phyloP scores from a whole-genome alignment of 2,797 vertebrate species.

The Muraenolepis orangiensis region DNA sequence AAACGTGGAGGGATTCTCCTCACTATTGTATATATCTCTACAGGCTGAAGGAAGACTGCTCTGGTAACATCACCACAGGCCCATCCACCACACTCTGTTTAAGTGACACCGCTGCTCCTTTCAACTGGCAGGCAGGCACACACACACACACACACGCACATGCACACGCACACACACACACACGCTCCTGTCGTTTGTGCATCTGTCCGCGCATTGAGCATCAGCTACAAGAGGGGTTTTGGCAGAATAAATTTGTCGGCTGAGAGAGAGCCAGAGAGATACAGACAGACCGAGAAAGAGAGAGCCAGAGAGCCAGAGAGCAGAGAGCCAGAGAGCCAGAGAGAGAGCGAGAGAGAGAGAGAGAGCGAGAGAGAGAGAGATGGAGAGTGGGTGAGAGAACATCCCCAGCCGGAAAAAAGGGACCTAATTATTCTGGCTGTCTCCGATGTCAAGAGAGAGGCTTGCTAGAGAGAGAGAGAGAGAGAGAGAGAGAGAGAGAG shows the following conservation, averaged over 20 bases:
- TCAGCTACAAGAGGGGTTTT: background rate
- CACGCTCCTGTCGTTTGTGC: too few relatives aligned
- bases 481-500: constrained; percentile 1
- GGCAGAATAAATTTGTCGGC: too few relatives aligned
- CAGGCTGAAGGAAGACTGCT: too few relatives aligned
- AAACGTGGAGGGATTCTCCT: too few relatives aligned
- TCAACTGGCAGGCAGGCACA: too few relatives aligned
- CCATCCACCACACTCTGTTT: too few relatives aligned
- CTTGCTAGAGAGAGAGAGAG: background rate
- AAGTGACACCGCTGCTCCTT: too few relatives aligned
- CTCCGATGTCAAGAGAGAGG: background rate
- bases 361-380: constrained; percentile 9
- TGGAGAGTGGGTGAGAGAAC: background rate
- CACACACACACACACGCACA: too few relatives aligned
- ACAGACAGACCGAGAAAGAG: background rate
- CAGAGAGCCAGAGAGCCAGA: constrained; percentile 9
- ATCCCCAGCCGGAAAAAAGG: constrained; percentile 1
- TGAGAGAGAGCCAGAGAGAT: background rate
- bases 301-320: background rate
- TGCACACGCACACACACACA: too few relatives aligned
- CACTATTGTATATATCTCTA: too few relatives aligned
- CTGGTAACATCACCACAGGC: too few relatives aligned
- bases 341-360: background rate
- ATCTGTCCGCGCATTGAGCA: too few relatives aligned
- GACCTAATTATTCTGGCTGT: constrained; percentile 22